Percentiles rank a stretch among this genome's conserved stretches.
These are phyloP conservation scores for Ypsolopha sequella DNA, from an alignment of 2,888 invertebrate species.

Conservation along the genomic window DNA sequence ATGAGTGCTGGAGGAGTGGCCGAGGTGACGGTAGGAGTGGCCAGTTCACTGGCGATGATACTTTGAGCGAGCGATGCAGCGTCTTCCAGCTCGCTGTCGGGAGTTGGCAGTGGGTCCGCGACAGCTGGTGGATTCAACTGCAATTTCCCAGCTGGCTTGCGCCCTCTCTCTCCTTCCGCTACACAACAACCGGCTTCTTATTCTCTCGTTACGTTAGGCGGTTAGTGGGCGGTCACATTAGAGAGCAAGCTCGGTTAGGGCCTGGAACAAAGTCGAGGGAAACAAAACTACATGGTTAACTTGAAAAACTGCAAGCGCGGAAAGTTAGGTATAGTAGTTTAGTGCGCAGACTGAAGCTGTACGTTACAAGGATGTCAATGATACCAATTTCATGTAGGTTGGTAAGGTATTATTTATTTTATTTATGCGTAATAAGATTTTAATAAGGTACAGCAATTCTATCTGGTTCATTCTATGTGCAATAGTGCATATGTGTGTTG, in stretches of 20 bases:
- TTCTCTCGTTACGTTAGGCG: constrained; percentile 60
- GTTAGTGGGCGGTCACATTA: constrained; percentile 72
- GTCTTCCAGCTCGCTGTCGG: constrained; percentile 65
- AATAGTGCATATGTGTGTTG: not conserved
- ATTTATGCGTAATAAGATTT: too few relatives aligned
- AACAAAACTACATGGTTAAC: constrained; percentile 63
- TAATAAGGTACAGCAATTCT: not conserved
- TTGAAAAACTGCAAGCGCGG: constrained; percentile 56
- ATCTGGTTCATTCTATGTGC: not conserved
- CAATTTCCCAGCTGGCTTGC: constrained; percentile 56
- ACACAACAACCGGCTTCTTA: constrained; percentile 65
- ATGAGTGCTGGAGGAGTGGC: constrained; percentile 30
- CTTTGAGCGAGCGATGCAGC: constrained; percentile 56
- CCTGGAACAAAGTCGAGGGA: constrained; percentile 71
- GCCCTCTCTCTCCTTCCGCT: constrained; percentile 38
- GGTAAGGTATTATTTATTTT: too few relatives aligned
- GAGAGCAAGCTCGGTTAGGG: constrained; percentile 72
- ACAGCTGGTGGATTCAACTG: constrained; percentile 47
- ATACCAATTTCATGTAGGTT: not conserved
- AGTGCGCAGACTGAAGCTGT: constrained; percentile 36
- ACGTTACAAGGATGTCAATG: constrained; percentile 51
- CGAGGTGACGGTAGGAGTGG: constrained; percentile 37
- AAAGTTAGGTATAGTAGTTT: constrained; percentile 50
- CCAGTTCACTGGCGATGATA: constrained; percentile 62
- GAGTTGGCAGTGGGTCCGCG: constrained; percentile 54